These are phyloP conservation scores for Sanderia malayensis DNA, from an alignment of 30 jellyfish, hydroid and myxozoan genomes.

Conservation along the genomic window DNA sequence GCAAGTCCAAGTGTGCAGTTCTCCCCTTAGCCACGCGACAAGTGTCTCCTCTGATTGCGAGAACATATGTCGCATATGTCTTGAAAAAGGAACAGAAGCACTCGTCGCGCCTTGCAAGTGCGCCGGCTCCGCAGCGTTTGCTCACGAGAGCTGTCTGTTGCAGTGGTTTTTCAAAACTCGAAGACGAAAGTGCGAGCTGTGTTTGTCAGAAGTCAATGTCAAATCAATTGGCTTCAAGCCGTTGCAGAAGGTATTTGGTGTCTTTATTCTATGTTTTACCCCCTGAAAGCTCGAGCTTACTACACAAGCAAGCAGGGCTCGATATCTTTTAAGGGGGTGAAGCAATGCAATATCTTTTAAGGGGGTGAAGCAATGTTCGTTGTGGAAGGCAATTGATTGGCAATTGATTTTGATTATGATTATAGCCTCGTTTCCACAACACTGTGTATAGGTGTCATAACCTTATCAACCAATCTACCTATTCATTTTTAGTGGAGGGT, in stretches of 20 bases:
- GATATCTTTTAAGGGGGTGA: too few relatives aligned
- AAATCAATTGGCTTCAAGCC: slow-evolving; percentile 93
- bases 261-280: too few relatives aligned
- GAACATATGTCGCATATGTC: slow-evolving; percentile 81
- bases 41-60: slow-evolving; percentile 34
- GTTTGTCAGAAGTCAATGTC: slow-evolving; percentile 88
- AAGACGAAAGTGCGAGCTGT: slow-evolving; percentile 79
- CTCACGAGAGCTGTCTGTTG: slow-evolving; percentile 89
- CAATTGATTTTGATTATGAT: too few relatives aligned
- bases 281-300: too few relatives aligned
- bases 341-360: too few relatives aligned
- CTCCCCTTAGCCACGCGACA: slow-evolving; percentile 54
- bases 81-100: slow-evolving; percentile 66
- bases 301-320: too few relatives aligned
- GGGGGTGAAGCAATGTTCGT: too few relatives aligned
- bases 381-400: too few relatives aligned
- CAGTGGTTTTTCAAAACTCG: slow-evolving; percentile 87
- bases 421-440: too few relatives aligned
- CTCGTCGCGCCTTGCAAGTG: slow-evolving; percentile 95
- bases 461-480: too few relatives aligned
- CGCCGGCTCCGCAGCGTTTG: slow-evolving; percentile 91
- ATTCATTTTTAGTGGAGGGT: slow-evolving; percentile 74
- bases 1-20: slow-evolving; percentile 37
- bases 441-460: too few relatives aligned
- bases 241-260: slow-evolving; percentile 92